Conservation (phyloP, 2,113 vertebrate species). For the Monopterus albus region DNA sequence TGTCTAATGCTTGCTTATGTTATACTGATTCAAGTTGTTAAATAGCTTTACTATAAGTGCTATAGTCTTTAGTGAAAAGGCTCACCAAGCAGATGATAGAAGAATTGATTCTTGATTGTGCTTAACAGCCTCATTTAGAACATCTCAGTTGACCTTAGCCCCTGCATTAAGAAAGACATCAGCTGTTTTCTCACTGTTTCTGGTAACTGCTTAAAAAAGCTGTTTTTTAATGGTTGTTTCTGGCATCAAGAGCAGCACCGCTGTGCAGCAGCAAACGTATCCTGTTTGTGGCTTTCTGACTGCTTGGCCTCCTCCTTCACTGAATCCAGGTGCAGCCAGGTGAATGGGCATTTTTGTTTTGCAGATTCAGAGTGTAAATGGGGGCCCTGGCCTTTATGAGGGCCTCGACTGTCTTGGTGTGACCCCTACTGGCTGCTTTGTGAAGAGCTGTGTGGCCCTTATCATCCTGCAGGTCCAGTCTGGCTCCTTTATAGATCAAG, state of each 20-base stretch:
- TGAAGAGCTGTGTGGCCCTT: slow-evolving; percentile 81
- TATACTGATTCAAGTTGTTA: not conserved
- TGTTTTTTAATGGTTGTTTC: slow-evolving; percentile 73
- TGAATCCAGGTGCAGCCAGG: slow-evolving; percentile 67
- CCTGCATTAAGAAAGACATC: slow-evolving; percentile 66
- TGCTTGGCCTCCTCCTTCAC: slow-evolving; percentile 74
- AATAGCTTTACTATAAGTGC: not conserved
- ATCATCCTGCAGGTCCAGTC: slow-evolving; percentile 73
- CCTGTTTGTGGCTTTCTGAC: slow-evolving; percentile 65
- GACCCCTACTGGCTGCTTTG: slow-evolving; percentile 79
- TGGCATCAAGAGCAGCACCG: slow-evolving; percentile 63
- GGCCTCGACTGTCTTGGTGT: slow-evolving; percentile 36
- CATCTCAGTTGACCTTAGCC: slow-evolving; percentile 51
- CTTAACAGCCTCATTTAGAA: slow-evolving; percentile 72
- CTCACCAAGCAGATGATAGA: slow-evolving; percentile 68
- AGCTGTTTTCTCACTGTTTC: slow-evolving; percentile 70
- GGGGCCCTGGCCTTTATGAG: slow-evolving; percentile 72
- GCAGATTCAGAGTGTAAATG: slow-evolving; percentile 69
- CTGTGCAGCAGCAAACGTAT: slow-evolving; percentile 77
- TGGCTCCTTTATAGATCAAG: slow-evolving; percentile 79
- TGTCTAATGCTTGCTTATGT: not conserved
- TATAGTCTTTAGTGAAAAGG: not conserved
- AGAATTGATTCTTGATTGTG: slow-evolving; percentile 73
- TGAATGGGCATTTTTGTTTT: slow-evolving; percentile 75
- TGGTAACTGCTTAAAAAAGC: slow-evolving; percentile 80